These are phyloP conservation scores for Opisthocomus hoazin DNA, from an alignment of 2,113 vertebrate species.

Conservation along the genomic window DNA sequence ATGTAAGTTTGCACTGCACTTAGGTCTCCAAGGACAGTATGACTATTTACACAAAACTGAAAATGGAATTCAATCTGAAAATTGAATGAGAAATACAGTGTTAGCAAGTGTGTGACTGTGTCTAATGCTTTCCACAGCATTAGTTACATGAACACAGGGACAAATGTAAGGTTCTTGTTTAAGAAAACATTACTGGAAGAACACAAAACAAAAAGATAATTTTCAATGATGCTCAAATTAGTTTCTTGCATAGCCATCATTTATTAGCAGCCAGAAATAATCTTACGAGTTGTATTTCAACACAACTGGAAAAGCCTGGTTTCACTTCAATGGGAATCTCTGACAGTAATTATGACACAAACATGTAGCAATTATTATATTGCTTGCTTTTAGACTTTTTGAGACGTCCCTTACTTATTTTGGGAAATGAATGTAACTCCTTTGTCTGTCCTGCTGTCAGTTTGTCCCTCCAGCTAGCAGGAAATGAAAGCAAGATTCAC, in stretches of 20 bases:
- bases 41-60: neutral
- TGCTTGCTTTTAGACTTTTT: neutral
- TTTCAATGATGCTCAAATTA: neutral
- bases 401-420: neutral
- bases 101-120: neutral
- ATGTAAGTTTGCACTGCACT: neutral
- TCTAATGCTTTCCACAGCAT: neutral
- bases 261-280: conserved; percentile 1
- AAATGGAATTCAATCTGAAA: neutral
- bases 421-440: neutral
- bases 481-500: conserved; percentile 20
- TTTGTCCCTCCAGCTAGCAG: neutral
- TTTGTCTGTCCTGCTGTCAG: neutral
- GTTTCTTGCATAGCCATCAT: neutral
- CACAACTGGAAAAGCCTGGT: neutral
- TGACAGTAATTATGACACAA: neutral
- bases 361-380: neutral
- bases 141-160: neutral
- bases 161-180: neutral
- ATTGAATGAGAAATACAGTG: neutral
- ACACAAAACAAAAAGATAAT: neutral
- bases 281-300: neutral
- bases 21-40: neutral
- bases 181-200: conserved; percentile 26
- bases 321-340: neutral